These are phyloP conservation scores for Exocentrus adspersus DNA, from an alignment of 2,888 invertebrate species.

Conservation along the genomic window DNA sequence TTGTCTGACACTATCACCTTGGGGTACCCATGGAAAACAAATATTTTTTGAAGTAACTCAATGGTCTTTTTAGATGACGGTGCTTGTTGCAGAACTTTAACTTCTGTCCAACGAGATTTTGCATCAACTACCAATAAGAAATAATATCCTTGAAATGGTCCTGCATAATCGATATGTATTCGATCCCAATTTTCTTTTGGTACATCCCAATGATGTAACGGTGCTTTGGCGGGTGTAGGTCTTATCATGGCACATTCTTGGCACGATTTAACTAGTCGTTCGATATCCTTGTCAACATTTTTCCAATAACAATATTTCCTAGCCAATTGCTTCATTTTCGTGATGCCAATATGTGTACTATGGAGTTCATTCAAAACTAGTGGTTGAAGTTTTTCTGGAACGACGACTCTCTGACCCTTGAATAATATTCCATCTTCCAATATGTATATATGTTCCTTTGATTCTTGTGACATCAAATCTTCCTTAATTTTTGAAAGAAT, in stretches of 20 bases:
- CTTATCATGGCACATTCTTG: conserved; percentile 30
- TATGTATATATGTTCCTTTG: not conserved
- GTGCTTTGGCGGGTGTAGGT: conserved; percentile 24
- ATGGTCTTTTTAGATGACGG: not conserved
- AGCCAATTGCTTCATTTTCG: conserved; percentile 39
- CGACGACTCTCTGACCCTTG: not conserved
- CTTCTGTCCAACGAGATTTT: not conserved
- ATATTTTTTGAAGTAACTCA: not conserved
- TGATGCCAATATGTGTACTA: conserved; percentile 32
- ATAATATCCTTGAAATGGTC: conserved; percentile 40
- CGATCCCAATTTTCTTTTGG: conserved; percentile 45
- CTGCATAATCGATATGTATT: conserved; percentile 52
- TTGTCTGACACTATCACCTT: not conserved
- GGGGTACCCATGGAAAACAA: not conserved
- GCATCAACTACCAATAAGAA: conserved; percentile 30
- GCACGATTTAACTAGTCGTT: conserved; percentile 38
- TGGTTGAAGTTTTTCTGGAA: conserved; percentile 23
- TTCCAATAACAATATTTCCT: conserved; percentile 42
- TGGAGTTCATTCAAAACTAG: conserved; percentile 39
- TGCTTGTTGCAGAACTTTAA: not conserved
- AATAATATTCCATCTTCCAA: not conserved
- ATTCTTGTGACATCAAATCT: not conserved
- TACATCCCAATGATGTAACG: conserved; percentile 44
- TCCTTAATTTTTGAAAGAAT: not conserved
- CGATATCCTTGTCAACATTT: conserved; percentile 38